phyloP scores from a whole-genome alignment of 2,888 invertebrate species.

The Leucoma salicis region DNA sequence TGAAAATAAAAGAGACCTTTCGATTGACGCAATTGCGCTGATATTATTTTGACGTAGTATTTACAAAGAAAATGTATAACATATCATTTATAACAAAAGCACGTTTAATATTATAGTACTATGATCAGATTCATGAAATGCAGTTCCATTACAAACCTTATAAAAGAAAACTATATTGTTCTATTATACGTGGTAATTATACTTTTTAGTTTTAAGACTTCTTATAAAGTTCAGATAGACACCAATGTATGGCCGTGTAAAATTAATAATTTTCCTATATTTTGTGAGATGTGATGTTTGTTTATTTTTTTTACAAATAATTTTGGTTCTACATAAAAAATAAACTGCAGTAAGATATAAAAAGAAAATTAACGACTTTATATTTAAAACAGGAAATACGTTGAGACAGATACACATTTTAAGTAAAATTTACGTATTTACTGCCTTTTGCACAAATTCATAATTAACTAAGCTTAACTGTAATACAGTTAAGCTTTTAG shows the following conservation, averaged over 20 bases:
- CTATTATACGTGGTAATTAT: background rate
- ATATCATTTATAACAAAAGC: slow-evolving; percentile 65
- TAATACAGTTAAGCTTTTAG: no score
- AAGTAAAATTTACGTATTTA: no score
- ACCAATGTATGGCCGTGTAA: slow-evolving; percentile 24
- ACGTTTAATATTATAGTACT: slow-evolving; percentile 52
- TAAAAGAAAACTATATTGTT: slow-evolving; percentile 17
- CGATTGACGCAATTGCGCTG: slow-evolving; percentile 64
- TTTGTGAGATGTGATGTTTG: background rate
- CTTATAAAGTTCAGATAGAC: slow-evolving; percentile 18
- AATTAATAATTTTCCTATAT: background rate
- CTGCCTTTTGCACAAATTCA: no score
- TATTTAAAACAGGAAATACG: no score
- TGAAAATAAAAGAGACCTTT: slow-evolving; percentile 41
- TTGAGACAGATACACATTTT: no score
- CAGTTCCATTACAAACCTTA: slow-evolving; percentile 47
- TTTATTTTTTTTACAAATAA: background rate
- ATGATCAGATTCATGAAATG: slow-evolving; percentile 66
- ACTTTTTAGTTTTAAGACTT: slow-evolving; percentile 1
- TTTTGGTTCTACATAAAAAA: no score
- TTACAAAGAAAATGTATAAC: slow-evolving; percentile 75
- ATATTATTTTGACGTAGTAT: slow-evolving; percentile 73
- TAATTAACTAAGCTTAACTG: no score
- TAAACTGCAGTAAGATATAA: background rate
- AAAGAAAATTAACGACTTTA: background rate